Percentiles rank a stretch among this genome's conserved stretches.
Conservation (phyloP, 2,113 vertebrate genomes). For the Lonchura striata region DNA sequence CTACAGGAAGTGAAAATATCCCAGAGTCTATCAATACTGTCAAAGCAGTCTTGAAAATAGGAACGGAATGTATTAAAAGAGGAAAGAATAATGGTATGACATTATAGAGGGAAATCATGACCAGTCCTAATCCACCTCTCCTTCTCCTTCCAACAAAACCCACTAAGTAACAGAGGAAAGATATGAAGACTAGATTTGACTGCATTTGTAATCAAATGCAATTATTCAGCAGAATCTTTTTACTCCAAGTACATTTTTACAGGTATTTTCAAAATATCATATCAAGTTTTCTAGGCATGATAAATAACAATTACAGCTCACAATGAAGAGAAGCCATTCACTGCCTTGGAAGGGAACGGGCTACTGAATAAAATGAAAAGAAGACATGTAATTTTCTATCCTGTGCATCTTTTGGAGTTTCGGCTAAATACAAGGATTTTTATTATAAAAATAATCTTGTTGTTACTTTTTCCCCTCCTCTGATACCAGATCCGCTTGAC, state of each 20-base stretch:
- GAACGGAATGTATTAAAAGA: background rate
- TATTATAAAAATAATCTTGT: background rate
- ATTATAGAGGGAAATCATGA: background rate
- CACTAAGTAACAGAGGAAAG: background rate
- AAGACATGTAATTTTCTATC: background rate
- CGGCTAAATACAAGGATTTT: background rate
- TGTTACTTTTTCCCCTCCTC: background rate
- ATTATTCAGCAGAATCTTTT: background rate
- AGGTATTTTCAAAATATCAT: background rate
- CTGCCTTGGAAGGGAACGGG: background rate
- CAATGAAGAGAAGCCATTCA: background rate
- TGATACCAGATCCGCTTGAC: background rate
- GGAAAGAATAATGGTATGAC: background rate
- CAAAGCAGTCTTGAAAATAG: background rate
- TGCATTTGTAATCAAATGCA: background rate
- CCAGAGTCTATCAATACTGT: background rate
- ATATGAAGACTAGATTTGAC: background rate
- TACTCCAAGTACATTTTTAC: background rate
- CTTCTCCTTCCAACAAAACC: background rate
- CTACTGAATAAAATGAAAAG: background rate
- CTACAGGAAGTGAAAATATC: background rate
- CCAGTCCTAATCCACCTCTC: background rate
- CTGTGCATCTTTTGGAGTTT: background rate
- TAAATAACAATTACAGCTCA: background rate
- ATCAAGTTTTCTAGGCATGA: background rate